phyloP scores from a whole-genome alignment of 1,140 invertebrate species.

The Drosophila arawakana region DNA sequence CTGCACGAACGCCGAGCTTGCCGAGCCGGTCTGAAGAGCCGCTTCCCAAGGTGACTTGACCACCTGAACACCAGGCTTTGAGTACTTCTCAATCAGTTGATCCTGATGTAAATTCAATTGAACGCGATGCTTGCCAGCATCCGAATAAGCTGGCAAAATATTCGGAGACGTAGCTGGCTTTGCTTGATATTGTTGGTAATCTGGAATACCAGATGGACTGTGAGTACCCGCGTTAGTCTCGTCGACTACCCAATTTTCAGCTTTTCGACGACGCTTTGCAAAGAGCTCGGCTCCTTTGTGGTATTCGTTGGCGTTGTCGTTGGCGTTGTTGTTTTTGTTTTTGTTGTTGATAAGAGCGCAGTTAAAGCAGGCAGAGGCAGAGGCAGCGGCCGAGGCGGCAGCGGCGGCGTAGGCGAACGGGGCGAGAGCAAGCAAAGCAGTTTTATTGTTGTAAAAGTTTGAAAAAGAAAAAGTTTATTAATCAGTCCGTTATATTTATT shows the following conservation, averaged over 20 bases:
- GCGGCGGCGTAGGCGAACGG: background rate
- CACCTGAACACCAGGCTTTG: constrained; percentile 87
- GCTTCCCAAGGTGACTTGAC: constrained; percentile 91
- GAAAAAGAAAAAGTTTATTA: constrained; percentile 19
- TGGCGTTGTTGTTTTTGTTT: background rate
- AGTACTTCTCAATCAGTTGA: constrained; percentile 86
- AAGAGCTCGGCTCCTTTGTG: constrained; percentile 91
- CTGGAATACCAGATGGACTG: constrained; percentile 81
- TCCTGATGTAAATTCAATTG: constrained; percentile 79
- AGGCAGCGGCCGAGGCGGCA: background rate
- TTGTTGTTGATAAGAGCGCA: constrained; percentile 19
- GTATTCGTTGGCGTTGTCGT: background rate
- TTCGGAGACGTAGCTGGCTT: constrained; percentile 68
- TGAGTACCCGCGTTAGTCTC: constrained; percentile 87
- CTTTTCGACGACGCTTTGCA: constrained; percentile 93
- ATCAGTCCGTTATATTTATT: background rate
- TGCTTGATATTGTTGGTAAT: constrained; percentile 79
- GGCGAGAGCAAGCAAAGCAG: constrained; percentile 31
- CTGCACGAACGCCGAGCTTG: constrained; percentile 89
- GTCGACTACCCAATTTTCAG: constrained; percentile 94
- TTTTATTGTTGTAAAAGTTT: constrained; percentile 13
- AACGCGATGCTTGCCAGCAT: constrained; percentile 79
- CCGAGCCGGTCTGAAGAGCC: constrained; percentile 89
- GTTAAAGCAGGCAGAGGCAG: constrained; percentile 14
- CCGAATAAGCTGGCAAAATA: constrained; percentile 83